Conservation (phyloP, 2,113 vertebrate genomes). For the Gallinago media region DNA sequence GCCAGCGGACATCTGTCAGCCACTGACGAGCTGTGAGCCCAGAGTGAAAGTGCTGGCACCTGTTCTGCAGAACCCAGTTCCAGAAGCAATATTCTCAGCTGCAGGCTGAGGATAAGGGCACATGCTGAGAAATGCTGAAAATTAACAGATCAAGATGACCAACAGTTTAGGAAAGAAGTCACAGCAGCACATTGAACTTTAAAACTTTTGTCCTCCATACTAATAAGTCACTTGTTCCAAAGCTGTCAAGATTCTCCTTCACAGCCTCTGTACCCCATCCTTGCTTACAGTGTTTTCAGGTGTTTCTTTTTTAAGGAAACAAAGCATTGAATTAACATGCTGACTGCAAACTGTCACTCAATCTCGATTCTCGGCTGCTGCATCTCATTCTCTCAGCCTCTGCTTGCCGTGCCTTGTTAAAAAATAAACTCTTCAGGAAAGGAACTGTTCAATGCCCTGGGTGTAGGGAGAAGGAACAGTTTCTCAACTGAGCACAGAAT, state of each 20-base stretch:
- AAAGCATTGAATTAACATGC: background rate
- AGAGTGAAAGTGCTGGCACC: background rate
- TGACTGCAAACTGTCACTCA: background rate
- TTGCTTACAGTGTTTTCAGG: background rate
- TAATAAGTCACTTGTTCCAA: background rate
- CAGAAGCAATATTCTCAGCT: background rate
- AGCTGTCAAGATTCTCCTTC: background rate
- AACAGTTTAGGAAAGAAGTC: slow-evolving; percentile 2
- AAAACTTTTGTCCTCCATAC: background rate
- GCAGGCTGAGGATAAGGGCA: background rate
- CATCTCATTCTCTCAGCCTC: background rate
- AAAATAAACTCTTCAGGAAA: background rate
- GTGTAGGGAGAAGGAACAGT: background rate
- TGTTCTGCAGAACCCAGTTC: background rate
- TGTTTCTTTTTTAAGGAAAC: background rate
- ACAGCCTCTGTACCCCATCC: background rate
- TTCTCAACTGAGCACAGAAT: background rate
- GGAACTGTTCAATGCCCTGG: background rate
- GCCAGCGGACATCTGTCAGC: background rate
- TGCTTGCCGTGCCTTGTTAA: background rate
- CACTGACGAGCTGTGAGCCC: background rate
- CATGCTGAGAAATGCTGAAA: background rate
- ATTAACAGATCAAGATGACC: background rate
- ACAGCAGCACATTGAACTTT: background rate
- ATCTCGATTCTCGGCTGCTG: background rate